phyloP scores from a whole-genome alignment of 2,113 vertebrate genomes.

The Eupsittula cactorum region DNA sequence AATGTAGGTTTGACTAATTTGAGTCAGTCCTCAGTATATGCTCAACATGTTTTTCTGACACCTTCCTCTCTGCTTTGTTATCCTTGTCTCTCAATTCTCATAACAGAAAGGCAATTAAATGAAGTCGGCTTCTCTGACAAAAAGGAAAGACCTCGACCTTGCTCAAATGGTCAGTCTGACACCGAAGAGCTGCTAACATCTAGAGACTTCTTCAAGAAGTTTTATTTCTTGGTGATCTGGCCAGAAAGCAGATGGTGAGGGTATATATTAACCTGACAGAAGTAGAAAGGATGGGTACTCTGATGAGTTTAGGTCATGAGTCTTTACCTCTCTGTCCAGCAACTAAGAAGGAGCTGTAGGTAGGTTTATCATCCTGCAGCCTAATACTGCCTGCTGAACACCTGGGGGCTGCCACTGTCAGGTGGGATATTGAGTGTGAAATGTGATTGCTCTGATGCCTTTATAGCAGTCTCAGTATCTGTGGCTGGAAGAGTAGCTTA shows the following conservation, averaged over 20 bases:
- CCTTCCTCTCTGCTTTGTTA: background rate
- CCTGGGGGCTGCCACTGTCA: background rate
- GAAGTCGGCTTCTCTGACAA: background rate
- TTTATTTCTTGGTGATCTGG: background rate
- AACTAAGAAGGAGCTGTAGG: background rate
- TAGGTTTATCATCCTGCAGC: background rate
- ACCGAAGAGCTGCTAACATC: background rate
- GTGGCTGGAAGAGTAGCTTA: rapidly evolving
- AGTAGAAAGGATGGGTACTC: background rate
- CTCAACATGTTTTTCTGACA: background rate
- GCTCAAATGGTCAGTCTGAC: background rate
- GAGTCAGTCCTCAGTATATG: background rate
- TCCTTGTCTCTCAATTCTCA: background rate
- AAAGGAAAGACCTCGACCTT: background rate
- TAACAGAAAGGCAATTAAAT: background rate
- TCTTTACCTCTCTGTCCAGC: background rate
- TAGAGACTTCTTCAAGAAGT: background rate
- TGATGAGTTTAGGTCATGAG: background rate
- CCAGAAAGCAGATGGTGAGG: background rate
- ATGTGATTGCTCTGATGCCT: background rate
- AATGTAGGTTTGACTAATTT: background rate
- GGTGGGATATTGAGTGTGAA: background rate
- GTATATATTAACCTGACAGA: background rate
- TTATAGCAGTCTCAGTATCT: background rate
- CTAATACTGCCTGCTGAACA: rapidly evolving